Evolutionary conservation across 1,140 invertebrate species (phyloP).

Genomic region (Polypedilum pembai): DNA sequence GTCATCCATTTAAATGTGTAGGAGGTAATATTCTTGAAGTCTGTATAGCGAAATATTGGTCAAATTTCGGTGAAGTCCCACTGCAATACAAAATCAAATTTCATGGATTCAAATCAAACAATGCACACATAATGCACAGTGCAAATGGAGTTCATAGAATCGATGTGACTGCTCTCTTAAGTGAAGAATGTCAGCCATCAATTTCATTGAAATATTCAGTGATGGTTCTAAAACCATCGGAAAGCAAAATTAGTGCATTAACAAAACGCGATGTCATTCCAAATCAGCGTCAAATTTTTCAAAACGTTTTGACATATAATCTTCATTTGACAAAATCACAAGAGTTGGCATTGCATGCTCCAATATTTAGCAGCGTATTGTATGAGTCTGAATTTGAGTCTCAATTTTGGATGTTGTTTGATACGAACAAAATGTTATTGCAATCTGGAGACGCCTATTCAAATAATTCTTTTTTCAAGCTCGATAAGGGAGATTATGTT

Average conservation of each 20-base stretch:
- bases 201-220: conserved; percentile 70
- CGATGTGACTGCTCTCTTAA: conserved; percentile 60
- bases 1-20: conserved; percentile 60
- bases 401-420: conserved; percentile 93
- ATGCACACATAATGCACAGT: conserved; percentile 57
- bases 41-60: conserved; percentile 91
- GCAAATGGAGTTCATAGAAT: conserved; percentile 70
- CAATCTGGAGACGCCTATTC: conserved; percentile 80
- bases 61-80: conserved; percentile 67
- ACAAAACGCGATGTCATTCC: conserved; percentile 75
- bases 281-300: conserved; percentile 79
- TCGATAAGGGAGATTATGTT: conserved; percentile 94
- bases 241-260: conserved; percentile 69
- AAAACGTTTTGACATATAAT: conserved; percentile 76
- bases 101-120: conserved; percentile 68
- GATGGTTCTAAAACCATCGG: conserved; percentile 70
- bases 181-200: conserved; percentile 71
- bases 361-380: conserved; percentile 74
- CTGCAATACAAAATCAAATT: conserved; percentile 73
- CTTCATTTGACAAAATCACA: conserved; percentile 74
- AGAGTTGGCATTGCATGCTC: conserved; percentile 63
- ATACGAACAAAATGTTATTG: conserved; percentile 82
- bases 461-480: conserved; percentile 72
- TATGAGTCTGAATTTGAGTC: conserved; percentile 94
- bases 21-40: conserved; percentile 72